Base-by-base conservation (phyloP, 2,888 invertebrate species). In the Silvanus unidentatus region DNA sequence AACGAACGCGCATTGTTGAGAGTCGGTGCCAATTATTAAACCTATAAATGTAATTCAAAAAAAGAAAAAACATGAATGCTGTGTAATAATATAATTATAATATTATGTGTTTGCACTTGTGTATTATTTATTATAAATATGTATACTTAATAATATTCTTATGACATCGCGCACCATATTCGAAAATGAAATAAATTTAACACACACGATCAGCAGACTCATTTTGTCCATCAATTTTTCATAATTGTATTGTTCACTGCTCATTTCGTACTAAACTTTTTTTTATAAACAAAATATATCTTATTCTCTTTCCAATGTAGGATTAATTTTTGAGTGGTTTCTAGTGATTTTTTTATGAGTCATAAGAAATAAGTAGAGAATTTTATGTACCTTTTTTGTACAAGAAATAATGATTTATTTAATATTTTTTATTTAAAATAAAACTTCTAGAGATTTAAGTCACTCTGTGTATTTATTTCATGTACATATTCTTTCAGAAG, bases 81-180 rank as follows among this genome's bases (percentile, higher is more conserved):
- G 66, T 69, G 68, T 78, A 78, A 76, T 70, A 62, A 70, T 50
- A 70, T 50, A 54, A 59, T 54, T 76, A 77, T 52, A 53, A 77
- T 77, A 65, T 64, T 70, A 66, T 68, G 68, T 70, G 70, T 70
- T 70, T 70, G 71, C 70, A 71, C 71, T 68, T 66, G 68, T 69
- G 66, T 63, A 68, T 68, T 65, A 60, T 65, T 69, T 67, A 56
- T 22, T 22, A 40, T 40, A 52, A 55, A 59, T 54, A 63, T 62
- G 63, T 64, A 65, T 64, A 66, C 62, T 63, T 65, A 60, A 37
- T 37, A 64, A 58, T 59, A 60, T 65, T 65, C 63, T 65, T 63
- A 66, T 63, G 63, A 64, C 60, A 64, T 65, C 62, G 64, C 63
- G 63, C 63, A 65, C 64, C 59, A 57, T 59, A 60, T 56, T 49